Evolutionary conservation across 2,113 vertebrate species (phyloP), one percentile per base, ranked within the genome.

Genomic region (Bufo bufo): DNA sequence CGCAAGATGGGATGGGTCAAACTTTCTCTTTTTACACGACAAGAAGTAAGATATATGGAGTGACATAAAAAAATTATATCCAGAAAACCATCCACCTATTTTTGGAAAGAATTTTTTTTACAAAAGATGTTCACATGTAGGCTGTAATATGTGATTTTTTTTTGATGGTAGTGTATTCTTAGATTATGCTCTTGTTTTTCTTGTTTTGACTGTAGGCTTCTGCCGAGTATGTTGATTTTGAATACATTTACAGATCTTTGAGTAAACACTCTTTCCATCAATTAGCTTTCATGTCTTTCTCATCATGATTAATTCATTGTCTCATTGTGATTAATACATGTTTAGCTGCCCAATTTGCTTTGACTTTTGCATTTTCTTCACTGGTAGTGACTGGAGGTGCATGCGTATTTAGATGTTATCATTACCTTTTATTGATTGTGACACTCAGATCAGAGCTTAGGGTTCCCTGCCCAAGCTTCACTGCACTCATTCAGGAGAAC

Each of bases 371-470:
- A 33, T 33, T 79, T 33, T 17, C 52, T 33, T 23, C 54, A 45
- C 33, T 45, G 16, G 56, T 16, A 81, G 54, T 61, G 54, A n/a
- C n/a, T 58, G 33, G 78, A 61, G 23, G 56, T 1, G 3, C 54
- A 54, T 3, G 43, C 45, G 6, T 81, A 81, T 81, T 81, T 81
- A 81, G 78, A 81, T 20, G 78, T 81, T 61, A 81, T 81, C 7
- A 3, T 17, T 43, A 43, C 54, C 78, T 81, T 56, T 45, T 45
- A 81, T 81, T 59, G 56, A 45, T 81, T 61, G 56, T 81, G 78
- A 81, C 78, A 81, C 33, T 19, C 56, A 33, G 54, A 81, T 81
- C 58, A 81, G 78, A 81, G 78, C 78, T 81, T 81, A 81, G 54
- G 43, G 77, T 80, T 58, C 77, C 1, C 54, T 6, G 23, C 17